These are phyloP conservation scores for Chromobotia macracanthus DNA, from an alignment of 2,797 vertebrate genomes.

Conservation along the genomic window DNA sequence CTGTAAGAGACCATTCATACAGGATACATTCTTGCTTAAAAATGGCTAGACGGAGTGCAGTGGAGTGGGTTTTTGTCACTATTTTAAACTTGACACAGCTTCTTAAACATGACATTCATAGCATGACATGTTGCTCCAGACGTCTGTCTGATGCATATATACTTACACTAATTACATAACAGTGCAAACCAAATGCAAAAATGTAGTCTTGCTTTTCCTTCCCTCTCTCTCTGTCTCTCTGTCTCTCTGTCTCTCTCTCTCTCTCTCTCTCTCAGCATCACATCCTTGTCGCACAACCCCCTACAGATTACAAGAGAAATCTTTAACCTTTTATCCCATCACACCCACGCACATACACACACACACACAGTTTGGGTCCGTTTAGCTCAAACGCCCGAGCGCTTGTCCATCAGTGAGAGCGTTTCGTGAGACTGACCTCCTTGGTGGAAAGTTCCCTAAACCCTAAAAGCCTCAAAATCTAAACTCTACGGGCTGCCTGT, in stretches of 20 bases:
- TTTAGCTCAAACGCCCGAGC: conserved; percentile 17
- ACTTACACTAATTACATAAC: background rate
- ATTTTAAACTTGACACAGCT: too few species aligned
- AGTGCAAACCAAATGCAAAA: too few species aligned
- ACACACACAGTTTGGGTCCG: background rate
- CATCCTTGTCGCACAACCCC: background rate
- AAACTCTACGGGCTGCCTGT: conserved; percentile 41
- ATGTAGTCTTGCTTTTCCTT: too few species aligned
- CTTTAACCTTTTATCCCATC: background rate
- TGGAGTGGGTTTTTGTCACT: background rate
- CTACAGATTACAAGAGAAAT: conserved; percentile 14
- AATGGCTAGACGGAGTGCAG: background rate
- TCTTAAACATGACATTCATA: too few species aligned
- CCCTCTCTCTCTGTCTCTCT: background rate
- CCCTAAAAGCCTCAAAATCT: conserved; percentile 35
- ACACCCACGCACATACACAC: conserved; percentile 31
- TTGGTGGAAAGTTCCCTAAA: conserved; percentile 39
- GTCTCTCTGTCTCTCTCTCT: background rate
- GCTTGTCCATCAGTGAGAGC: conserved; percentile 20
- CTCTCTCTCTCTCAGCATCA: background rate
- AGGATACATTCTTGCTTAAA: background rate
- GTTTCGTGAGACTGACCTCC: conserved; percentile 45
- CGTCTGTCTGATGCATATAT: background rate
- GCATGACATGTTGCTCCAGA: too few species aligned
- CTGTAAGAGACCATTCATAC: background rate